Percentiles rank a stretch among this genome's conserved stretches.
Evolutionary conservation across 2,113 vertebrate genomes (phyloP).

Genomic region (Atractosteus spatula): DNA sequence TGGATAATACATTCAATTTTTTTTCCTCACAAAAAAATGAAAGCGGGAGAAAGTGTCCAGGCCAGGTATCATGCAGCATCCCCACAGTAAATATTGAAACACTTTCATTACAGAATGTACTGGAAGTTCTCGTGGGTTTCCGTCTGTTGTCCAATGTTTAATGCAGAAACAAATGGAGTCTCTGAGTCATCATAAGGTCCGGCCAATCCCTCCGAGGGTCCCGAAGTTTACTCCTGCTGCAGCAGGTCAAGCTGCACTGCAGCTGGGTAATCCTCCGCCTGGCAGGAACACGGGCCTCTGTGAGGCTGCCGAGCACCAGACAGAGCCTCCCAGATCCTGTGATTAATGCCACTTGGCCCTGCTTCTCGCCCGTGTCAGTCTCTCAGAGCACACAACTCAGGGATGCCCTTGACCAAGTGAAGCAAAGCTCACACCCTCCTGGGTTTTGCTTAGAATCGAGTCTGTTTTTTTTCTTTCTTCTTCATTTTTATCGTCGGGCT

Average conservation of each 20-base stretch:
- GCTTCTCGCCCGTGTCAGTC: neutral
- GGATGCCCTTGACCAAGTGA: neutral
- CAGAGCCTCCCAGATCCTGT: neutral
- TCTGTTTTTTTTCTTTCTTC: neutral
- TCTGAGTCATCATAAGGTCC: slow-evolving; percentile 9
- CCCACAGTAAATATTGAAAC: slow-evolving; percentile 21
- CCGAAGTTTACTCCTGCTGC: slow-evolving; percentile 11
- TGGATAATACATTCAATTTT: slow-evolving; percentile 11
- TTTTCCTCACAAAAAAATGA: neutral
- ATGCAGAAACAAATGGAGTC: slow-evolving; percentile 20
- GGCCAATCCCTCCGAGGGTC: slow-evolving; percentile 9
- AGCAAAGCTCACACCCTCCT: slow-evolving; percentile 1
- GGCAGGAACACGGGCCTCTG: slow-evolving; percentile 1
- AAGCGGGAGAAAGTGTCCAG: slow-evolving; percentile 1
- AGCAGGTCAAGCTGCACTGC: slow-evolving; percentile 41
- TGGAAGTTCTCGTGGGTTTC: slow-evolving; percentile 16
- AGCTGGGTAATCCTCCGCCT: slow-evolving; percentile 49
- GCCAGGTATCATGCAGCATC: slow-evolving; percentile 9
- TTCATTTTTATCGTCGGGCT: neutral
- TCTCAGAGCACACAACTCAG: neutral
- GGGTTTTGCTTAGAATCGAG: slow-evolving; percentile 2
- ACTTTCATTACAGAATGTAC: slow-evolving; percentile 8
- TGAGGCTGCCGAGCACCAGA: neutral
- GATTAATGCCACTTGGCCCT: neutral
- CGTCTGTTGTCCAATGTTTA: slow-evolving; percentile 16